Conservation (phyloP, 1,140 invertebrate genomes). For the Bradynema listronoti region DNA sequence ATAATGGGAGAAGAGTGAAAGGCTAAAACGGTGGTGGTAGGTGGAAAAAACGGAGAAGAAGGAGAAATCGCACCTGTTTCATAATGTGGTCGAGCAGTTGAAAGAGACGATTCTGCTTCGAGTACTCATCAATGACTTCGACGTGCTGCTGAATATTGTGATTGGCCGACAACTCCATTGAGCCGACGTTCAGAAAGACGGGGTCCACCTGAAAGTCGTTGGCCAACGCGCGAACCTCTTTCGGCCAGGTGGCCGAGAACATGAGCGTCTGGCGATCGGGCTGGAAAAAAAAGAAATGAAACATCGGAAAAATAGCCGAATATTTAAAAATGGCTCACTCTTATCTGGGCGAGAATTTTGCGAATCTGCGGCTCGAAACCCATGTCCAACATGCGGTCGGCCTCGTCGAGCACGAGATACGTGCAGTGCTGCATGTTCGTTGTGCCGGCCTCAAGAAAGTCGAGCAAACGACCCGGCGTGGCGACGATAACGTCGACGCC, state of each 20-base stretch:
- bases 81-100: conserved; percentile 33
- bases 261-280: conserved; percentile 89
- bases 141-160: conserved; percentile 74
- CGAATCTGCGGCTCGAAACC: conserved; percentile 97
- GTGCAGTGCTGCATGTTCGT: conserved; percentile 81
- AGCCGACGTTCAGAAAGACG: conserved; percentile 87
- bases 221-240: conserved; percentile 83
- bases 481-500: conserved; percentile 59
- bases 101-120: conserved; percentile 41
- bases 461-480: conserved; percentile 86
- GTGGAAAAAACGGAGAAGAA: too few species aligned
- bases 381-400: conserved; percentile 98
- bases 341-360: conserved; percentile 89
- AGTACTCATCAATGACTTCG: conserved; percentile 49
- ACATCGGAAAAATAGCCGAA: conserved; percentile 12
- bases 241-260: conserved; percentile 98
- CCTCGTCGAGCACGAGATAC: conserved; percentile 92
- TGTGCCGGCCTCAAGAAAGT: conserved; percentile 81
- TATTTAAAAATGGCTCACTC: conserved; percentile 57
- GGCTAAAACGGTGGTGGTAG: too few species aligned
- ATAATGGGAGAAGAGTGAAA: conserved; percentile 7
- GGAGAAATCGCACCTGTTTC: conserved; percentile 15
- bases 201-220: conserved; percentile 86
- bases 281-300: conserved; percentile 17
- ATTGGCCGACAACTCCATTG: conserved; percentile 81